phyloP scores from a whole-genome alignment of 2,888 invertebrate genomes.

The Chirona hameri region DNA sequence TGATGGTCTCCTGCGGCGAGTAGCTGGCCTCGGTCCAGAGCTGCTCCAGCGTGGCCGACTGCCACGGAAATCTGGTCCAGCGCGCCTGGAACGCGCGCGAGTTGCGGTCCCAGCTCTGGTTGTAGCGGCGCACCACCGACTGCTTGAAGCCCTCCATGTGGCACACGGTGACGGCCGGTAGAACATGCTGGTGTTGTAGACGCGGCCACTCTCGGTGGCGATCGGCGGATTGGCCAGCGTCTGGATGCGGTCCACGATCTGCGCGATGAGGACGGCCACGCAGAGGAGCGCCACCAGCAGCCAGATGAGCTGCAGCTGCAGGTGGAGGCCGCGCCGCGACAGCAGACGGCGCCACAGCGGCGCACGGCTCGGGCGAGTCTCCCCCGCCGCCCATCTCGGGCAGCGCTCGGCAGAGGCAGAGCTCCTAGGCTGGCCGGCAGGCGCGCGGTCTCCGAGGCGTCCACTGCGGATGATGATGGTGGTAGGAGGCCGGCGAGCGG shows the following conservation, averaged over 20 bases:
- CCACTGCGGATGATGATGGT: not conserved
- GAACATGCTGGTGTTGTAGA: not conserved
- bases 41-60: not conserved
- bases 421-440: too few species aligned
- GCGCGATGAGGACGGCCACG: not conserved
- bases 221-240: not conserved
- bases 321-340: not conserved
- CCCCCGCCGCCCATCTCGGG: too few species aligned
- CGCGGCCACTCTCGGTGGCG: not conserved
- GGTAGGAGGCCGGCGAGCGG: not conserved
- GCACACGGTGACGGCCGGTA: constrained; percentile 22
- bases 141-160: constrained; percentile 27
- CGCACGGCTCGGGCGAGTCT: not conserved
- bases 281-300: not conserved
- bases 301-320: constrained; percentile 6
- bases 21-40: constrained; percentile 9
- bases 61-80: not conserved
- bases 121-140: not conserved
- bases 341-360: not conserved
- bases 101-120: not conserved
- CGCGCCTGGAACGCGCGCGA: not conserved
- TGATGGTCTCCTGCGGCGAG: constrained; percentile 7
- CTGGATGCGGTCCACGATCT: constrained; percentile 5
- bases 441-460: too few species aligned
- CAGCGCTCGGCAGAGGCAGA: too few species aligned